A percentile compares a stretch with the other conserved stretches of the same genome.
These are phyloP conservation scores for Coracopsis vasa DNA, from an alignment of 2,113 vertebrate species.

Conservation along the genomic window DNA sequence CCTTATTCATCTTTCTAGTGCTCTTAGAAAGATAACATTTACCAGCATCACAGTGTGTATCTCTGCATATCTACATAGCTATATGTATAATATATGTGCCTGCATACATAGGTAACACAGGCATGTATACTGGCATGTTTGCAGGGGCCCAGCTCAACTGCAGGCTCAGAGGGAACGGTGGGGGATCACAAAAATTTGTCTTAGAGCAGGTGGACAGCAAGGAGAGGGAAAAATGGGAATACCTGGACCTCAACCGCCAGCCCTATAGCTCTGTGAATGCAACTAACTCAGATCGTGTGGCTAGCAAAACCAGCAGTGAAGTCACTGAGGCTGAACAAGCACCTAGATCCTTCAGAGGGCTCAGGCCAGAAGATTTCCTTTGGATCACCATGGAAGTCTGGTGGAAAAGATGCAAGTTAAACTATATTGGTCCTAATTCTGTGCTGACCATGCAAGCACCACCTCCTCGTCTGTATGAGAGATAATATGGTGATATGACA, in stretches of 20 bases:
- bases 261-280: background rate
- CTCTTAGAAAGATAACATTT: background rate
- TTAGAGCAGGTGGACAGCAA: background rate
- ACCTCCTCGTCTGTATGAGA: background rate
- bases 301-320: background rate
- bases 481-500: background rate
- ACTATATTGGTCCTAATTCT: background rate
- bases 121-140: background rate
- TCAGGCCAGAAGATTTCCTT: background rate
- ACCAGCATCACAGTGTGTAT: background rate
- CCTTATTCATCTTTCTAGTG: background rate
- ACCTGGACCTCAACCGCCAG: background rate
- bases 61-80: background rate
- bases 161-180: background rate
- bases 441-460: background rate
- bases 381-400: background rate
- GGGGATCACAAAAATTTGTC: background rate
- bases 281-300: accelerated
- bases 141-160: background rate
- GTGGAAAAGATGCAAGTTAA: background rate
- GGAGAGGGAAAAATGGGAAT: background rate
- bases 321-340: accelerated
- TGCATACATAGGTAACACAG: too few species aligned
- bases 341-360: background rate
- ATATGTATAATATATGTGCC: accelerated